Percentiles rank a stretch among this genome's conserved stretches.
These are phyloP conservation scores for Drosophila kurseongensis DNA, from an alignment of 1,140 invertebrate species.

Conservation along the genomic window DNA sequence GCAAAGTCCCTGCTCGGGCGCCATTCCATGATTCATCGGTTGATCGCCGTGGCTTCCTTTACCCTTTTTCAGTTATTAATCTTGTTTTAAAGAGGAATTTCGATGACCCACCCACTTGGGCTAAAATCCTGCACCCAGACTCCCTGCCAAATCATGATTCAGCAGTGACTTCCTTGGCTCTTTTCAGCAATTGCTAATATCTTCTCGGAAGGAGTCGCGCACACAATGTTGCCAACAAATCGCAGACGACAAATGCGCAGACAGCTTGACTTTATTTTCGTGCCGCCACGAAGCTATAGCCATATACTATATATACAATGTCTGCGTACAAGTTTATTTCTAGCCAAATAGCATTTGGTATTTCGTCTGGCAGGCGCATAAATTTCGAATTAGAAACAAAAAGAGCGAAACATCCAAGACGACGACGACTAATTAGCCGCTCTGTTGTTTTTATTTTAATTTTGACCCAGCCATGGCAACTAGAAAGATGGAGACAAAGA, in stretches of 20 bases:
- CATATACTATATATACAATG: conserved; percentile 42
- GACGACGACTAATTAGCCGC: conserved; percentile 64
- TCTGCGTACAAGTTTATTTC: conserved; percentile 64
- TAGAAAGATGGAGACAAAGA: not conserved
- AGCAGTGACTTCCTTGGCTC: not conserved
- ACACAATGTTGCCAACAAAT: conserved; percentile 52
- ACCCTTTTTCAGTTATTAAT: not conserved
- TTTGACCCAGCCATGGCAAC: conserved; percentile 46
- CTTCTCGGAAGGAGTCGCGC: conserved; percentile 10
- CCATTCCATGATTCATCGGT: conserved; percentile 35
- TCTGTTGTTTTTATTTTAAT: conserved; percentile 70
- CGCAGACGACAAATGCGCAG: conserved; percentile 57
- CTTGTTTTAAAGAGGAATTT: conserved; percentile 1
- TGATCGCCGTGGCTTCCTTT: conserved; percentile 17
- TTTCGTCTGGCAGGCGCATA: conserved; percentile 70
- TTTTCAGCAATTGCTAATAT: conserved; percentile 1
- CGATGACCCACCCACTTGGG: not conserved
- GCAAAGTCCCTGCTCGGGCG: conserved; percentile 29
- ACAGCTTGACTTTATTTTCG: conserved; percentile 70
- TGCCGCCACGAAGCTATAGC: conserved; percentile 30
- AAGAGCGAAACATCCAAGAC: conserved; percentile 43
- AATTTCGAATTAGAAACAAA: conserved; percentile 63
- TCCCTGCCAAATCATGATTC: not conserved
- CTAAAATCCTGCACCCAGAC: not conserved
- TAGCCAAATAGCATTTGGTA: conserved; percentile 71